phyloP scores from a whole-genome alignment of 2,113 vertebrate species.

The Charina bottae region DNA sequence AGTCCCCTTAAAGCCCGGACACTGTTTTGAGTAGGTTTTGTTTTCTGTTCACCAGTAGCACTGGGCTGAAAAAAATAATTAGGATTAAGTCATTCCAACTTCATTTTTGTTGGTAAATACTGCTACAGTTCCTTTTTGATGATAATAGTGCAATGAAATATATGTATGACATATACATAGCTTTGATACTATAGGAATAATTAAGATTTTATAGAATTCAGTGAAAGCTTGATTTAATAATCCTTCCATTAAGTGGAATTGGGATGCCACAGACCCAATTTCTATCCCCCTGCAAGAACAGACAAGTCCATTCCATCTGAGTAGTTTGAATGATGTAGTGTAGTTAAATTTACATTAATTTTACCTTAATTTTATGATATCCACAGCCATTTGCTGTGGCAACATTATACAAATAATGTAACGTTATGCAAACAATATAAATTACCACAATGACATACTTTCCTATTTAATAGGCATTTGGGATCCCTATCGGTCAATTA shows the following conservation, averaged over 20 bases:
- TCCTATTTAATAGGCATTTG: not conserved
- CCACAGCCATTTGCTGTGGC: too few species aligned
- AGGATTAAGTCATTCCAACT: not conserved
- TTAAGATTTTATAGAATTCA: not conserved
- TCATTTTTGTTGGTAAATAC: not conserved
- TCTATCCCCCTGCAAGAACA: not conserved
- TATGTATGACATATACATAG: too few species aligned
- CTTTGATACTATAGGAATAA: not conserved
- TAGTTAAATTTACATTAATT: not conserved
- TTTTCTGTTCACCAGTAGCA: constrained; percentile 81
- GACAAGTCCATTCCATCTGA: not conserved
- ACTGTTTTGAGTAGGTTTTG: constrained; percentile 84
- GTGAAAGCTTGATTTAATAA: not conserved
- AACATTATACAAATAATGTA: not conserved
- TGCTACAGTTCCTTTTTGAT: not conserved
- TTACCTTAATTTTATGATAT: not conserved
- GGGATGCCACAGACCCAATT: not conserved
- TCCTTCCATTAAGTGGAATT: not conserved
- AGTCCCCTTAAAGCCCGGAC: constrained; percentile 78
- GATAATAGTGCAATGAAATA: not conserved
- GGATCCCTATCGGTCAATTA: not conserved
- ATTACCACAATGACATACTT: not conserved
- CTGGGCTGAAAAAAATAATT: constrained; percentile 73
- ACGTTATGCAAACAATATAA: not conserved
- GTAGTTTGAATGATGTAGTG: not conserved